Percentiles rank a stretch among this genome's conserved stretches.
phyloP scores from a whole-genome alignment of 2,797 vertebrate genomes.

The Amazonetta brasiliensis region DNA sequence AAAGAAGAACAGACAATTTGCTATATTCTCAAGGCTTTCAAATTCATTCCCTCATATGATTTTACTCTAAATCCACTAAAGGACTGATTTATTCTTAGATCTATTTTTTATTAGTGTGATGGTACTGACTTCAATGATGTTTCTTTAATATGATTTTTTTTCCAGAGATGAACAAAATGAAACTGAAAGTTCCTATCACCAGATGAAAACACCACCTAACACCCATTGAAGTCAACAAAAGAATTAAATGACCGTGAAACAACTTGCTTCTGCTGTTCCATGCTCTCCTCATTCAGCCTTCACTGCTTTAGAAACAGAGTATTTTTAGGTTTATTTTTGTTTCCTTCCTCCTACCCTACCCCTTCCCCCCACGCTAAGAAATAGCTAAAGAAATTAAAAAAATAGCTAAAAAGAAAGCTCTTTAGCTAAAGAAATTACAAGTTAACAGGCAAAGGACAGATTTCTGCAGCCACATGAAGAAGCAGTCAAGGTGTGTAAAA shows the following conservation, averaged over 20 bases:
- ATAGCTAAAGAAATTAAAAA: too few relatives aligned
- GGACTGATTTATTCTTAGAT: constrained; percentile 36
- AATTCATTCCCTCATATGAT: constrained; percentile 30
- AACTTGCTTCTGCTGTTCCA: neutral
- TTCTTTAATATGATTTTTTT: constrained; percentile 25
- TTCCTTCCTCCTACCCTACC: neutral
- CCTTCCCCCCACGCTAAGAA: neutral
- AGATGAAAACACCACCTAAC: neutral
- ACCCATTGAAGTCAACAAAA: constrained; percentile 16
- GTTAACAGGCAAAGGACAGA: neutral
- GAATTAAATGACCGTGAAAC: neutral
- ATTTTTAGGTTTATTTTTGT: too few relatives aligned
- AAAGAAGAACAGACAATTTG: constrained; percentile 38
- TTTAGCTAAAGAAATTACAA: neutral
- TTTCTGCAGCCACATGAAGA: neutral
- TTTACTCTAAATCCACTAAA: constrained; percentile 42
- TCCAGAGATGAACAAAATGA: constrained; percentile 21
- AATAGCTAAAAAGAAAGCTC: too few relatives aligned
- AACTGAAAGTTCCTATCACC: constrained; percentile 23
- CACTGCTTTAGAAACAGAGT: neutral
- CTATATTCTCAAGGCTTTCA: constrained; percentile 53
- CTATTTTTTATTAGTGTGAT: constrained; percentile 22
- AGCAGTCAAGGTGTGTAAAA: neutral
- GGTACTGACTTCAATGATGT: constrained; percentile 10
- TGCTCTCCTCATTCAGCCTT: neutral